Percentiles rank a stretch among this genome's conserved stretches.
Conservation (phyloP, 2,888 invertebrate genomes). For the Sabellastarte sp. region DNA sequence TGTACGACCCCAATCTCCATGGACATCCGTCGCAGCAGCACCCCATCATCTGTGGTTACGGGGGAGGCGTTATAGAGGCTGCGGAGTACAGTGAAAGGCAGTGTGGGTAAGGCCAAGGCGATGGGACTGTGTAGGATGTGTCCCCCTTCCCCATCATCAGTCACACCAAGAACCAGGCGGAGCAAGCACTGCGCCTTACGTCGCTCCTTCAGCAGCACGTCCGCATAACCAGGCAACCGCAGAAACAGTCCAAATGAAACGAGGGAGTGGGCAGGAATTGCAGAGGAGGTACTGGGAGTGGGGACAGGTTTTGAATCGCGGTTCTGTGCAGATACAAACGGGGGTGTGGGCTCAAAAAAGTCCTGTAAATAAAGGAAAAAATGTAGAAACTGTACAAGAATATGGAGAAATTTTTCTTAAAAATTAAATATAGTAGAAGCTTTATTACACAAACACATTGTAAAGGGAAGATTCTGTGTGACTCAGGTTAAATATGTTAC, state of each 20-base stretch:
- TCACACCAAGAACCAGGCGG: slow-evolving; percentile 82
- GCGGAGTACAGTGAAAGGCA: slow-evolving; percentile 75
- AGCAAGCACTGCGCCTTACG: slow-evolving; percentile 79
- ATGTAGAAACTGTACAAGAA: no score
- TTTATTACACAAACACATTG: no score
- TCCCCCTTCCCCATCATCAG: slow-evolving; percentile 85
- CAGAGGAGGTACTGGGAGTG: slow-evolving; percentile 6
- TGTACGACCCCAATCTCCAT: slow-evolving; percentile 83
- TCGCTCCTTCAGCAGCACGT: slow-evolving; percentile 80
- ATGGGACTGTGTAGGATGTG: slow-evolving; percentile 72
- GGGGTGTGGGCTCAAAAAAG: slow-evolving; percentile 23
- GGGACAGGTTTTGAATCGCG: slow-evolving; percentile 9
- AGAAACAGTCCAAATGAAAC: slow-evolving; percentile 87
- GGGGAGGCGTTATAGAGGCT: slow-evolving; percentile 75
- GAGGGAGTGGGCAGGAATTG: slow-evolving; percentile 79
- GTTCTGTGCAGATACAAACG: slow-evolving; percentile 13
- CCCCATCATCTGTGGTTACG: slow-evolving; percentile 74
- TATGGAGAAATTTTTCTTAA: no score
- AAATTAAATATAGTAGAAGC: no score
- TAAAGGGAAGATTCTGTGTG: no score
- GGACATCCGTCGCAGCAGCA: slow-evolving; percentile 73
- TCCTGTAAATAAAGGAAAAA: slow-evolving; percentile 16
- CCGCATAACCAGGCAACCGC: slow-evolving; percentile 85
- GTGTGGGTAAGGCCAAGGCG: slow-evolving; percentile 66
- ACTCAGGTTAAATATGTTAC: no score